A percentile compares a stretch with the other conserved stretches of the same genome.
Evolutionary conservation across 2,113 vertebrate species (phyloP).

Genomic region (Phocoena phocoena): DNA sequence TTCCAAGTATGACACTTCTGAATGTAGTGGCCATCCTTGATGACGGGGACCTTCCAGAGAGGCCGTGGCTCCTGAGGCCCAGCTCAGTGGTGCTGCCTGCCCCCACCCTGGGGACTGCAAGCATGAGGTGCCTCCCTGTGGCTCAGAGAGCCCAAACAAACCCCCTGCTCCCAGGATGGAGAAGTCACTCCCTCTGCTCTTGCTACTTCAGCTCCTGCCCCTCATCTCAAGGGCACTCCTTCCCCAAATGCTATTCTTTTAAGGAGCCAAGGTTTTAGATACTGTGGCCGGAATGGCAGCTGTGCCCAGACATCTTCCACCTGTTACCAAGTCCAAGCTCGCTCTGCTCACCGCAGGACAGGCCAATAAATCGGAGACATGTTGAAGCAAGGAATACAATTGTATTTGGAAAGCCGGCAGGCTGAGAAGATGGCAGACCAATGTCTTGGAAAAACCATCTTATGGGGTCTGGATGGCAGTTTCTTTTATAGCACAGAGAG

Average conservation of each 20-base stretch:
- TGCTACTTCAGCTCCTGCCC: neutral
- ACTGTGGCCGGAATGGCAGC: neutral
- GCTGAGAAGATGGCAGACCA: too few species aligned
- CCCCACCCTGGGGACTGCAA: neutral
- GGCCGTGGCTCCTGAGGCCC: neutral
- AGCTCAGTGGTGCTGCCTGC: neutral
- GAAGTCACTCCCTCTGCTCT: neutral
- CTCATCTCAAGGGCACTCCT: neutral
- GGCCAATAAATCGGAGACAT: too few species aligned
- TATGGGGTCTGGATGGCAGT: too few species aligned
- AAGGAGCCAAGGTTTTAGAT: neutral
- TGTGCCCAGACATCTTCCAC: neutral
- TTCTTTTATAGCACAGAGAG: too few species aligned
- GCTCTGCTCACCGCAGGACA: too few species aligned
- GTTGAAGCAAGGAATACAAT: too few species aligned
- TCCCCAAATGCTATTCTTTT: neutral
- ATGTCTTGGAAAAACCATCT: too few species aligned
- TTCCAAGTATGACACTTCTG: neutral
- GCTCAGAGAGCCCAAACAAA: neutral
- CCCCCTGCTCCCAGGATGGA: too few species aligned
- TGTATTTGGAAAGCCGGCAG: too few species aligned
- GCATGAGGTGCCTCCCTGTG: neutral
- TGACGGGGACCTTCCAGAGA: neutral
- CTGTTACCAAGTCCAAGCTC: too few species aligned
- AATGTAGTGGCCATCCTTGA: neutral